Evolutionary conservation across 1,140 invertebrate genomes (phyloP).

Genomic region (Scaptodrosophila lebanonensis): DNA sequence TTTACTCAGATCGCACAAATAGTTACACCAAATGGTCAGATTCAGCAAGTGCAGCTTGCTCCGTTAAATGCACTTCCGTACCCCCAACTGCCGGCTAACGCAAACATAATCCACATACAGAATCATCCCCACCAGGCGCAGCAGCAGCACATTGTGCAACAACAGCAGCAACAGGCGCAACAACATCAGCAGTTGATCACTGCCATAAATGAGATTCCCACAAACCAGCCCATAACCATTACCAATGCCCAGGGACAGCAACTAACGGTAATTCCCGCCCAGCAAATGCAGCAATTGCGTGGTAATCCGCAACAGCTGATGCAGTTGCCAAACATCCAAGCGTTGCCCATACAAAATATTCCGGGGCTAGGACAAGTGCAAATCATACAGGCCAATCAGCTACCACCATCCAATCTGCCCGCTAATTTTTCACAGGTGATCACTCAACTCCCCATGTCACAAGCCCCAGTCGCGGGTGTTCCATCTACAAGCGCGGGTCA

Average conservation of each 20-base stretch:
- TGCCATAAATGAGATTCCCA: conserved; percentile 72
- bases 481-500: conserved; percentile 10
- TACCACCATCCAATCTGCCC: conserved; percentile 57
- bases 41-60: conserved; percentile 89
- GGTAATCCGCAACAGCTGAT: conserved; percentile 35
- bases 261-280: conserved; percentile 84
- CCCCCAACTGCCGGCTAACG: conserved; percentile 77
- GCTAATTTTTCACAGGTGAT: conserved; percentile 62
- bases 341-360: conserved; percentile 84
- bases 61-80: conserved; percentile 76
- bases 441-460: conserved; percentile 49
- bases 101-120: conserved; percentile 73
- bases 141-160: conserved; percentile 78
- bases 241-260: conserved; percentile 84
- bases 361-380: conserved; percentile 87
- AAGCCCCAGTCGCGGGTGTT: conserved; percentile 32
- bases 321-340: conserved; percentile 78
- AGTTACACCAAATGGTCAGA: conserved; percentile 90
- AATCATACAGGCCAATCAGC: conserved; percentile 78
- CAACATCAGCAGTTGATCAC: conserved; percentile 66
- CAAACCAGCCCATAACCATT: conserved; percentile 81
- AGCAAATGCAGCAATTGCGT: conserved; percentile 78
- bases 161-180: conserved; percentile 49
- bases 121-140: conserved; percentile 78
- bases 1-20: conserved; percentile 89